Conservation (phyloP, 2,888 invertebrate species). For the Ophioninae sp. region DNA sequence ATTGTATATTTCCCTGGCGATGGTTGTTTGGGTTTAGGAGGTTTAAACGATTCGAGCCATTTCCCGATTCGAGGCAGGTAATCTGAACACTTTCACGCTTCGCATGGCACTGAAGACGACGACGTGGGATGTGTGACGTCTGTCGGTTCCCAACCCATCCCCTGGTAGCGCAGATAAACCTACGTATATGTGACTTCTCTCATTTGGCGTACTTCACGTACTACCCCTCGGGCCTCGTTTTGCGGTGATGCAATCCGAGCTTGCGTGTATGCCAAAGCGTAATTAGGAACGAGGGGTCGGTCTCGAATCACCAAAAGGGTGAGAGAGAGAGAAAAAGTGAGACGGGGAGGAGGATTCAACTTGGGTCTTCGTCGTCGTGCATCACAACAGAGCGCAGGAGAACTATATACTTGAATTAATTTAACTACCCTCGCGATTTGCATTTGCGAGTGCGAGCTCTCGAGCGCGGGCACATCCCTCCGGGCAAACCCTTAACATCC, state of each 20-base stretch:
- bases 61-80: conserved; percentile 30
- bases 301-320: conserved; percentile 37
- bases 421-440: conserved; percentile 52
- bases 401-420: conserved; percentile 58
- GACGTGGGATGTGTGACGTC: conserved; percentile 15
- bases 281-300: conserved; percentile 57
- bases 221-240: conserved; percentile 31
- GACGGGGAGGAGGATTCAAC: conserved; percentile 32
- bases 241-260: conserved; percentile 48
- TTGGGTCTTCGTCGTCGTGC: conserved; percentile 45
- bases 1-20: background rate
- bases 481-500: conserved; percentile 43
- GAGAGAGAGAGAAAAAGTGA: conserved; percentile 17
- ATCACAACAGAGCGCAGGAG: conserved; percentile 40
- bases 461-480: conserved; percentile 32
- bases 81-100: conserved; percentile 53
- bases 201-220: conserved; percentile 26
- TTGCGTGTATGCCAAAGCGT: conserved; percentile 55
- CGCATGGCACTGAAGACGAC: conserved; percentile 51
- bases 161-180: background rate
- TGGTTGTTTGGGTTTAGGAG: background rate
- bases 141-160: conserved; percentile 7
- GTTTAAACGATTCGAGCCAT: conserved; percentile 7
- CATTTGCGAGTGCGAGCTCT: conserved; percentile 48
- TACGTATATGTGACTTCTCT: conserved; percentile 30